Conservation (phyloP, 2,888 invertebrate genomes). For the Pristionchus entomophagus region DNA sequence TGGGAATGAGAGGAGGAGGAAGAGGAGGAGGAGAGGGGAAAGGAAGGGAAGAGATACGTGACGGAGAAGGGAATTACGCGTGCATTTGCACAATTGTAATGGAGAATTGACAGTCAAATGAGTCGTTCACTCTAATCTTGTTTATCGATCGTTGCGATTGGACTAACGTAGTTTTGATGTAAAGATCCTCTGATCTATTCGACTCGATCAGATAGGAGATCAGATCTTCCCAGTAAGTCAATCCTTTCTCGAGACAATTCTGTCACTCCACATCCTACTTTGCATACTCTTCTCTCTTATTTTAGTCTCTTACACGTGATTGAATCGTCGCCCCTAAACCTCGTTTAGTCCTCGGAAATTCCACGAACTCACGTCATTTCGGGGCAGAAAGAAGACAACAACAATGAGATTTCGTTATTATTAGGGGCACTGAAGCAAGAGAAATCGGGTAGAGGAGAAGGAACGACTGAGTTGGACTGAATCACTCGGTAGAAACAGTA, state of each 20-base stretch:
- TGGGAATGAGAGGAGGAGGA: neutral
- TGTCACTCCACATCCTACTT: too few species aligned
- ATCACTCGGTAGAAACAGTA: too few species aligned
- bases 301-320: neutral
- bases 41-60: neutral
- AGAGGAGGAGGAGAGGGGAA: neutral
- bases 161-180: too few species aligned
- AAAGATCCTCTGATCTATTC: too few species aligned
- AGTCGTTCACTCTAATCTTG: too few species aligned
- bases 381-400: neutral
- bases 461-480: too few species aligned
- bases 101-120: too few species aligned
- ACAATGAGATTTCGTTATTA: slow-evolving; percentile 5
- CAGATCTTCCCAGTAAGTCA: too few species aligned
- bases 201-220: too few species aligned
- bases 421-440: neutral
- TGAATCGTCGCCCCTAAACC: neutral
- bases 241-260: too few species aligned
- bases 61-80: neutral
- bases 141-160: too few species aligned
- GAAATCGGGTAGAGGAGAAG: neutral
- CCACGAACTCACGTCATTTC: slow-evolving; percentile 3
- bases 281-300: neutral
- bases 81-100: too few species aligned
- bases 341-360: neutral